phyloP scores from a whole-genome alignment of 2,113 vertebrate species.

The Etia nguti region DNA sequence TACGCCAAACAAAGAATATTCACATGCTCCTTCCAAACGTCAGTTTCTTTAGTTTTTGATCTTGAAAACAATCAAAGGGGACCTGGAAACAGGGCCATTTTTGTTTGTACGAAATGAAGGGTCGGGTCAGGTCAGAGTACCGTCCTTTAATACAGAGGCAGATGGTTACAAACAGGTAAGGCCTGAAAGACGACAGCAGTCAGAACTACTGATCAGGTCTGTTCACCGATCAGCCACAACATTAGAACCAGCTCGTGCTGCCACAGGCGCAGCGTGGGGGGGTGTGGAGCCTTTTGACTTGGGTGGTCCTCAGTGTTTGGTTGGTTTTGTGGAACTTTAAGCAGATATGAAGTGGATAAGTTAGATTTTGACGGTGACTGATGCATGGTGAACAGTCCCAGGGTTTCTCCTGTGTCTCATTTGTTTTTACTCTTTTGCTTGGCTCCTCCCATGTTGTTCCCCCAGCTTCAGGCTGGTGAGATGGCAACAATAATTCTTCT shows the following conservation, averaged over 20 bases:
- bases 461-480: accelerated
- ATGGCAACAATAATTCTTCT: not conserved
- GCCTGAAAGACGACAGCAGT: not conserved
- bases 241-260: not conserved
- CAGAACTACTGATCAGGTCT: not conserved
- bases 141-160: not conserved
- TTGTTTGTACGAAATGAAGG: accelerated
- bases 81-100: not conserved
- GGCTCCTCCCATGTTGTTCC: not conserved
- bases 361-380: not conserved
- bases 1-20: not conserved
- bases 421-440: accelerated
- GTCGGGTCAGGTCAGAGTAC: accelerated
- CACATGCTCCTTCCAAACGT: not conserved
- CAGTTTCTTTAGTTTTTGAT: accelerated
- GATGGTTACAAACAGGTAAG: not conserved
- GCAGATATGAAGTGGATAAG: accelerated
- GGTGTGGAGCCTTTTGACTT: not conserved
- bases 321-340: not conserved
- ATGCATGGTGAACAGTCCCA: not conserved
- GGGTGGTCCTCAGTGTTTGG: not conserved
- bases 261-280: accelerated
- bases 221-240: not conserved
- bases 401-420: not conserved
- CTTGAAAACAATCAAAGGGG: not conserved